Conservation (phyloP, 2,113 vertebrate species). For the Anarhynchus alexandrinus region DNA sequence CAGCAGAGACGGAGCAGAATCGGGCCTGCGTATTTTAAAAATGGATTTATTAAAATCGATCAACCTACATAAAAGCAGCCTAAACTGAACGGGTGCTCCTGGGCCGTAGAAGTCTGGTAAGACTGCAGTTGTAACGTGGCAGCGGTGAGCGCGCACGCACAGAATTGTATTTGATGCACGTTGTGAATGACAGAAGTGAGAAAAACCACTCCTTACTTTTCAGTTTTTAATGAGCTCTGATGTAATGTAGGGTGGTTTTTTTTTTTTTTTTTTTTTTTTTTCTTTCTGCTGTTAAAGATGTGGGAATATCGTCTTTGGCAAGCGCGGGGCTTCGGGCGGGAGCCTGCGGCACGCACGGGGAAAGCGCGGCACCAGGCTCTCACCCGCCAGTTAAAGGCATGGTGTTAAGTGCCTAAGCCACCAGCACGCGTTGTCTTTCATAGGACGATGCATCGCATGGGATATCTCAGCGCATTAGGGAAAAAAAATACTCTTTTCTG, state of each 20-base stretch:
- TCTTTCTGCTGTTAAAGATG: slow-evolving; percentile 11
- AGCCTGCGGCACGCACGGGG: background rate
- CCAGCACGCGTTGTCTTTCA: background rate
- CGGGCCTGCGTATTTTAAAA: background rate
- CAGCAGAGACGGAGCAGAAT: background rate
- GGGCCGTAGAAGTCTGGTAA: background rate
- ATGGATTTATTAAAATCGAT: background rate
- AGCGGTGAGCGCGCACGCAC: background rate
- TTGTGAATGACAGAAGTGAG: slow-evolving; percentile 31
- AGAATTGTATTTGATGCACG: background rate
- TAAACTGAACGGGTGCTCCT: background rate
- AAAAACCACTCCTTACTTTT: slow-evolving; percentile 33
- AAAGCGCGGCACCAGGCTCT: background rate
- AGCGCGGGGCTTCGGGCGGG: background rate
- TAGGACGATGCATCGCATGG: background rate
- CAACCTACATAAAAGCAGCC: background rate
- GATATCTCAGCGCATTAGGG: background rate
- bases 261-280: background rate
- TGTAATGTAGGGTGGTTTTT: slow-evolving; percentile 8
- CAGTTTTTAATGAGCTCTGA: slow-evolving; percentile 49
- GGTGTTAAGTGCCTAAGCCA: background rate
- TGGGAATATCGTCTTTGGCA: slow-evolving; percentile 42
- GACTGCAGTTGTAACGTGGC: background rate
- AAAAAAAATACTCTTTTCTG: background rate
- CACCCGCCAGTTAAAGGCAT: background rate